Base-by-base conservation (phyloP, 1,140 invertebrate genomes). In the Heliconius hewitsoni region DNA sequence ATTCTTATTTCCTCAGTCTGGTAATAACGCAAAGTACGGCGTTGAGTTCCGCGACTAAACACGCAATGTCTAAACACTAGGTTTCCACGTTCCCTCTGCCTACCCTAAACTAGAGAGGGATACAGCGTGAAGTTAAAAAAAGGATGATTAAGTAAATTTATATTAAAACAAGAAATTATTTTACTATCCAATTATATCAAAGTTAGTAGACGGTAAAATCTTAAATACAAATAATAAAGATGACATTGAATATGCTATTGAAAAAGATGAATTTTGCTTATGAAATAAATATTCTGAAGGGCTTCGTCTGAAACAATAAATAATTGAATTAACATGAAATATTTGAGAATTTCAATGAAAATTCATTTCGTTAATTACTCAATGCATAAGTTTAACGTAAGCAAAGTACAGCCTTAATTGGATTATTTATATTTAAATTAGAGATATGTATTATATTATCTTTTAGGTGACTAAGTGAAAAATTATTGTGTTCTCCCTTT, bases 261-360 rank as follows among this genome's bases (percentile, higher is more conserved):
- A 66, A 66, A 66, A 66, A 16, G 60, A 66, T 66, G 23, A 27
- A 66, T 30, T 23, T 60, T 60, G 2, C n/a, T 60, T 23, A 60
- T 60, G 55, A 60, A 60, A 27, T 66, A 60, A 60, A 27, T 66
- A 66, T 66, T 66, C 23, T 30, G 23, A 66, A 30, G 60, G 16
- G 60, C 60, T 66, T 66, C 50, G 60, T 66, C 60, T 66, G 60
- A 66, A 66, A 66, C 60, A 66, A 66, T 66, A 66, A 66, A 66
- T 66, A 66, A 66, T 66, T 66, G 23, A 66, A 66, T 66, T 66
- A 66, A 66, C 23, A 66, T 66, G 60, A 66, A 66, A 66, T 66
- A 66, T 66, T 66, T 66, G 19, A 66, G 60, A 66, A 66, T 66
- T 66, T 30, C 27, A 66, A 66, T 66, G 60, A 66, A 30, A 66